Evolutionary conservation across 1,140 invertebrate genomes (phyloP), one percentile per base, ranked within the genome.

Genomic region (Apolygus lucorum): DNA sequence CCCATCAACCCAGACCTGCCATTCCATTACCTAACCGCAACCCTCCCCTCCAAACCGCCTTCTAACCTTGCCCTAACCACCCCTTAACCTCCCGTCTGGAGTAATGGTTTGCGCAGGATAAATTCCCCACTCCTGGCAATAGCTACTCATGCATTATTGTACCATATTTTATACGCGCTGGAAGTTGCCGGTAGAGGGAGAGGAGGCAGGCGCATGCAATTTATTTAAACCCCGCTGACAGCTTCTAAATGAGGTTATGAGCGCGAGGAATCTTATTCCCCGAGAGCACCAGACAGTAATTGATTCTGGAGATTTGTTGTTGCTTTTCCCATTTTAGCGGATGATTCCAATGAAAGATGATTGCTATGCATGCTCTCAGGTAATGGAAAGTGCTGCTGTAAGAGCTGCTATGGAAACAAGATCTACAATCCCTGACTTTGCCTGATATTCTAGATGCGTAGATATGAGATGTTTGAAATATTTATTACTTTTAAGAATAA

Each of bases 221-320:
- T 59, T 59, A 59, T 59, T 59, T 59, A 59, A 59, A 59, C 54
- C 8, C 54, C 22, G 54, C 54, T 59, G 54, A 59, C 54, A 59
- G 54, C 22, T 59, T 59, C 54, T 17, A 59, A 59, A 59, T 59
- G 54, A 59, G 54, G 54, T 59, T 59, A 59, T 59, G 54, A 59
- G 22, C 2, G 54, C 8, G 54, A 8, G 54, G 54, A 59, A 59
- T 59, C 54, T 59, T 11, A 59, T 59, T 59, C 54, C 22, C 13
- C 2, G 4, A 59, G 4, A 24, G 54, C 54, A 22, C 54, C 11
- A 59, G 54, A 59, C 54, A 59, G 54, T 59, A 59, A 59, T 59
- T 59, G 54, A 59, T 59, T 59, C 22, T 21, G 4, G 54, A n/a
- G 11, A 8, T 59, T 59, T 59, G 54, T 59, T 59, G 54, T 59